Percentiles rank a stretch among this genome's conserved stretches.
Evolutionary conservation across 2,797 vertebrate genomes (phyloP).

Genomic region (Chaetophractus vellerosus): DNA sequence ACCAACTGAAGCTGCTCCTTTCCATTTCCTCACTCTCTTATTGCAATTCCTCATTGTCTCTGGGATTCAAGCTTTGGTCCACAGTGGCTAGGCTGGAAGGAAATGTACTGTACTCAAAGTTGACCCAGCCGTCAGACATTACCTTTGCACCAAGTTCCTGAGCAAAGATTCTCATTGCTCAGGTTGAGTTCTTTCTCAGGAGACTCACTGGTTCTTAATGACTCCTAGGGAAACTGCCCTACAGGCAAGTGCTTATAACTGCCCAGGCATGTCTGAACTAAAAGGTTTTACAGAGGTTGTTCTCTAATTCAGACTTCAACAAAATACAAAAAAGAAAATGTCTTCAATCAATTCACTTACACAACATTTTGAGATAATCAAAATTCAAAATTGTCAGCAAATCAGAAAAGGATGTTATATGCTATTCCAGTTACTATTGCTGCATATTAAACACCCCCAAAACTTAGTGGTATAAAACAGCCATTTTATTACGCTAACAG

Average conservation of each 20-base stretch:
- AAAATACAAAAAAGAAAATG: slow-evolving; percentile 40
- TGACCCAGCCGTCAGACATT: background rate
- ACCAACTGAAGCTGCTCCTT: background rate
- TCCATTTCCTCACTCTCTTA: background rate
- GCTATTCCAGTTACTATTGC: background rate
- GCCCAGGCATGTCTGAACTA: background rate
- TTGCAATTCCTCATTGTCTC: background rate
- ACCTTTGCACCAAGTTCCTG: background rate
- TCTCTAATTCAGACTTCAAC: slow-evolving; percentile 17
- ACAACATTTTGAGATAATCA: background rate
- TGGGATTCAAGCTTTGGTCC: background rate
- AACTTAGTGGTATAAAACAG: background rate
- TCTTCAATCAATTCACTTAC: background rate
- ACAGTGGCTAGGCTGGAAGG: background rate
- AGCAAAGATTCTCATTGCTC: background rate
- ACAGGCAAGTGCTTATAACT: background rate
- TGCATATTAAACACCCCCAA: slow-evolving; percentile 31
- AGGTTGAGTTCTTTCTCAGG: background rate
- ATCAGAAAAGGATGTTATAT: background rate
- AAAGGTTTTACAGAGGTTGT: background rate
- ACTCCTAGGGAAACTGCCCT: background rate
- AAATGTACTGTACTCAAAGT: background rate
- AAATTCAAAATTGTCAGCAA: background rate
- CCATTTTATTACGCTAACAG: background rate
- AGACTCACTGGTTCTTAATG: background rate